phyloP scores from a whole-genome alignment of 2,888 invertebrate species.

The Proisotoma minuta region DNA sequence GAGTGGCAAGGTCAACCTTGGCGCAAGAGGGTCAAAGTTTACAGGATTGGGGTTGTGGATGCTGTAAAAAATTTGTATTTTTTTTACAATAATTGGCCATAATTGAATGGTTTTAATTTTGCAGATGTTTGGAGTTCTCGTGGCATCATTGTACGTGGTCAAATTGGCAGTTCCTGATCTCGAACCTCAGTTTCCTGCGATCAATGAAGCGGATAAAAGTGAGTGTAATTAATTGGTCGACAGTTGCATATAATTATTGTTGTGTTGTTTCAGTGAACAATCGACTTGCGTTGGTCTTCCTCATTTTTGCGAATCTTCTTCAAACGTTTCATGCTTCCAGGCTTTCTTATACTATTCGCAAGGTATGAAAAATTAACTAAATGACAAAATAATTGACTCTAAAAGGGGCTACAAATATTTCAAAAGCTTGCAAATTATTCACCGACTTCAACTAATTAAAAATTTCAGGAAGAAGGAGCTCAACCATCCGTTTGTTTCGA shows the following conservation, averaged over 20 bases:
- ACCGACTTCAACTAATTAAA: background rate
- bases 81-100: background rate
- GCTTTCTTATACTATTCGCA: slow-evolving; percentile 19
- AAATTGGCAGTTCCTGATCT: slow-evolving; percentile 25
- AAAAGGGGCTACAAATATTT: background rate
- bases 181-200: slow-evolving; percentile 15
- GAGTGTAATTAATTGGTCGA: slow-evolving; percentile 2
- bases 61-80: slow-evolving; percentile 1
- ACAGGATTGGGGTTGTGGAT: slow-evolving; percentile 21
- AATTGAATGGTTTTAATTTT: background rate
- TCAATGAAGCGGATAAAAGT: background rate
- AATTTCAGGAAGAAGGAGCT: slow-evolving; percentile 20
- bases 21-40: slow-evolving; percentile 12
- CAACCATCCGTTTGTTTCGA: slow-evolving; percentile 25
- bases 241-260: slow-evolving; percentile 1
- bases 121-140: slow-evolving; percentile 14
- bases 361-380: slow-evolving; percentile 10
- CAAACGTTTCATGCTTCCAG: slow-evolving; percentile 24
- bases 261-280: slow-evolving; percentile 15
- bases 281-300: slow-evolving; percentile 20
- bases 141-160: slow-evolving; percentile 22
- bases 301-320: slow-evolving; percentile 23
- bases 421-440: background rate
- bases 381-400: background rate
- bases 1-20: slow-evolving; percentile 33